phyloP scores from a whole-genome alignment of 2,888 invertebrate genomes.

The Drosophila heteroneura region DNA sequence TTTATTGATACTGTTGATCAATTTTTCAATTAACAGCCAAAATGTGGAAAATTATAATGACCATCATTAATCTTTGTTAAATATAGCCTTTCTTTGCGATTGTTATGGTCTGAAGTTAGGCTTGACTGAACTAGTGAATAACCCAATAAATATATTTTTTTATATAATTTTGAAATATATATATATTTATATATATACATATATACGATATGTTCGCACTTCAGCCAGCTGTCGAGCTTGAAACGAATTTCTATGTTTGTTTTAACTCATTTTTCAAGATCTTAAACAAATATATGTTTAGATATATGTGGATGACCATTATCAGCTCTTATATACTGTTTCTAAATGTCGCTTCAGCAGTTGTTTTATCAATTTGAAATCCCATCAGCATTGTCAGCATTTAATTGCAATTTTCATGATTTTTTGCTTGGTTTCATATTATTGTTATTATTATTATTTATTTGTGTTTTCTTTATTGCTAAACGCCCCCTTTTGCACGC shows the following conservation, averaged over 20 bases:
- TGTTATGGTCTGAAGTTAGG: not conserved
- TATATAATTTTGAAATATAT: too few species aligned
- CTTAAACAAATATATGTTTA: not conserved
- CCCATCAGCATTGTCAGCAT: conserved; percentile 24
- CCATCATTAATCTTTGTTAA: not conserved
- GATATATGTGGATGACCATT: too few species aligned
- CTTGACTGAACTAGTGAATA: not conserved
- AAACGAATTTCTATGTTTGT: not conserved
- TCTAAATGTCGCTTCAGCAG: not conserved
- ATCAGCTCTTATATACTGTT: not conserved
- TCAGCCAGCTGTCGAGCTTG: not conserved
- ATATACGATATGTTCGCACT: not conserved
- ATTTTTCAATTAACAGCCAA: not conserved
- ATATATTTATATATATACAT: not conserved
- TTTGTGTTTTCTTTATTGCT: not conserved
- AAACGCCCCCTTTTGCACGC: conserved; percentile 35
- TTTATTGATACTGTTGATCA: not conserved
- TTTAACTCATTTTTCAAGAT: not conserved
- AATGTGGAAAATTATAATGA: not conserved
- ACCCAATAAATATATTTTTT: too few species aligned
- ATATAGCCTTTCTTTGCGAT: conserved; percentile 2
- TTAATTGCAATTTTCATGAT: conserved; percentile 33
- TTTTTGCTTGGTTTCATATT: conserved; percentile 1
- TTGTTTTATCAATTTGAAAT: conserved; percentile 23
- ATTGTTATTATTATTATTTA: not conserved